Evolutionary conservation across 2,113 vertebrate genomes (phyloP).

Genomic region (Bagarius yarrelli): DNA sequence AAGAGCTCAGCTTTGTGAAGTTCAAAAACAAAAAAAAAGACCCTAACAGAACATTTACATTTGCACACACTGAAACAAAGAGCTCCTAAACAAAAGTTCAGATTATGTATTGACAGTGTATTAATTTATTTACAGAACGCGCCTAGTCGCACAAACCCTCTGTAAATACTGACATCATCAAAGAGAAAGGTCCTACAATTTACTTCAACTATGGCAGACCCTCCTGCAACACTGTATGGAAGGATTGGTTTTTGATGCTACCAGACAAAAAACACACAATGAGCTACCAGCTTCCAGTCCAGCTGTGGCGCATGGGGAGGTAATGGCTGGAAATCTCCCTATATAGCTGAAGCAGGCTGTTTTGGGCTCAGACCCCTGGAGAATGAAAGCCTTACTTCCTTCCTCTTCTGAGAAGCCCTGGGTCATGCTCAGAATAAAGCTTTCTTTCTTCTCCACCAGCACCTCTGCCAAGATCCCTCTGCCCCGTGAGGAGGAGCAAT

Average conservation of each 20-base stretch:
- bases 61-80: background rate
- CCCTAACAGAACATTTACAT: slow-evolving; percentile 12
- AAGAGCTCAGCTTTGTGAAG: slow-evolving; percentile 12
- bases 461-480: slow-evolving; percentile 43
- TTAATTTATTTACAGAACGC: slow-evolving; percentile 14
- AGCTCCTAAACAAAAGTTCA: background rate
- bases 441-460: slow-evolving; percentile 42
- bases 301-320: background rate
- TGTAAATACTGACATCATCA: background rate
- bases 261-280: background rate
- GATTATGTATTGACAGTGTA: slow-evolving; percentile 8
- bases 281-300: slow-evolving; percentile 10
- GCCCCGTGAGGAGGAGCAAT: slow-evolving; percentile 32
- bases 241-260: background rate
- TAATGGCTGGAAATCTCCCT: slow-evolving; percentile 5
- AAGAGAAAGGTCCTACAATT: background rate
- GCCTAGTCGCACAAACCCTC: slow-evolving; percentile 2
- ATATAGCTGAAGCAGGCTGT: slow-evolving; percentile 27
- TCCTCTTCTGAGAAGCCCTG: slow-evolving; percentile 46
- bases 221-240: background rate
- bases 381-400: slow-evolving; percentile 51
- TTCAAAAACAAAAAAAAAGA: slow-evolving; percentile 1
- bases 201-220: background rate
- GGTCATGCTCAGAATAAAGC: slow-evolving; percentile 51
- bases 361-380: slow-evolving; percentile 39